These are phyloP conservation scores for Poecilia wingei DNA, from an alignment of 2,797 vertebrate genomes.

Conservation along the genomic window DNA sequence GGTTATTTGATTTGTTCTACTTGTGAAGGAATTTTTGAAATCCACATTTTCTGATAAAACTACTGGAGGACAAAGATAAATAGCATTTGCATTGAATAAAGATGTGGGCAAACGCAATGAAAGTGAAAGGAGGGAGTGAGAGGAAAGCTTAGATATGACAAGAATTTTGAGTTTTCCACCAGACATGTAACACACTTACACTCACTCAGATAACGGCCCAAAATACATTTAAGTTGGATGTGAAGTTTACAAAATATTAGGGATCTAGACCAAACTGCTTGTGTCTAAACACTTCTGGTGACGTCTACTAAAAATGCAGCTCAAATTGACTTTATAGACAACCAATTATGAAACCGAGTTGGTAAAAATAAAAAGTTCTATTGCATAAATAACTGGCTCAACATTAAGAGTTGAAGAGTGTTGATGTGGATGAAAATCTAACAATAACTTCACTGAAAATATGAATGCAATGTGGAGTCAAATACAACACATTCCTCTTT, in stretches of 20 bases:
- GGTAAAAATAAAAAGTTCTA: background rate
- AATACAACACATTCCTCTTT: background rate
- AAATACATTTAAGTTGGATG: background rate
- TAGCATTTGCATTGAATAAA: constrained; percentile 33
- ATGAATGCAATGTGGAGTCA: background rate
- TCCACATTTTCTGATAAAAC: constrained; percentile 42
- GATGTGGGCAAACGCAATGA: background rate
- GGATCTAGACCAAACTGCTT: background rate
- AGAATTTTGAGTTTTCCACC: background rate
- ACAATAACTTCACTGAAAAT: background rate
- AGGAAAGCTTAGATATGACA: background rate
- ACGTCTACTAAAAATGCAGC: background rate
- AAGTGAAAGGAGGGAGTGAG: background rate
- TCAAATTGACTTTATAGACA: background rate
- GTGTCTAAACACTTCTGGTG: background rate
- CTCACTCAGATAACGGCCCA: background rate
- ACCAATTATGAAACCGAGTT: background rate
- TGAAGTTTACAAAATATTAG: background rate
- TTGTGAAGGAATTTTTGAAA: constrained; percentile 44
- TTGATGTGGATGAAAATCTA: background rate
- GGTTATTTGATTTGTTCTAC: constrained; percentile 41
- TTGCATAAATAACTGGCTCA: background rate
- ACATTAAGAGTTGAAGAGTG: background rate
- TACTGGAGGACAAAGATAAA: background rate
- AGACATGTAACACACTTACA: too few relatives aligned